Evolutionary conservation across 2,797 vertebrate species (phyloP).

Genomic region (Myotis pilosus): DNA sequence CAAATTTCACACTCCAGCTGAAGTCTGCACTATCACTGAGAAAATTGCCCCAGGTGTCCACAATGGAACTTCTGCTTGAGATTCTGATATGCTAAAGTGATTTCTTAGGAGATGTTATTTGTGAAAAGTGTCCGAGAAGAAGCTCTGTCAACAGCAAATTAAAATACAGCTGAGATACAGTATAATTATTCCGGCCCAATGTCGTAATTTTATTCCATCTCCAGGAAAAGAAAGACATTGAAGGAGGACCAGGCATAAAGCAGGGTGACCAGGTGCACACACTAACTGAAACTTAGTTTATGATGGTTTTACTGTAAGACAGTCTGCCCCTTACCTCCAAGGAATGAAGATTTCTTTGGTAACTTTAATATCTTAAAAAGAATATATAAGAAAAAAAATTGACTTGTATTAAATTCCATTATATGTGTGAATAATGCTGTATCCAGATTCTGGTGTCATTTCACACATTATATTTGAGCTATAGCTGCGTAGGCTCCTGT

Average conservation of each 20-base stretch:
- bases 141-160: conserved; percentile 60
- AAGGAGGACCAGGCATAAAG: not conserved
- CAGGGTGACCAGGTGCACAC: not conserved
- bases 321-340: not conserved
- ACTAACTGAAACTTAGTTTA: not conserved
- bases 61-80: conserved; percentile 37
- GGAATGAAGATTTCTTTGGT: not conserved
- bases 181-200: not conserved
- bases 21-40: conserved; percentile 56
- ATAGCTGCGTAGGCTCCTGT: not conserved
- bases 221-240: not conserved
- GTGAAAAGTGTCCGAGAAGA: conserved; percentile 32
- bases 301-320: not conserved
- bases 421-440: not conserved
- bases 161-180: conserved; percentile 46
- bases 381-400: not conserved
- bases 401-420: not conserved
- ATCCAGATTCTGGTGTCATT: not conserved
- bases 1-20: conserved; percentile 59
- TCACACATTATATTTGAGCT: not conserved
- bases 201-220: not conserved
- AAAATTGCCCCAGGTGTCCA: conserved; percentile 56
- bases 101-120: conserved; percentile 56
- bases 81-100: conserved; percentile 58
- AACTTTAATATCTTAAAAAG: conserved; percentile 30